These are phyloP conservation scores for Phrynocephalus versicolor DNA, from an alignment of 2,113 vertebrate species.

Conservation along the genomic window DNA sequence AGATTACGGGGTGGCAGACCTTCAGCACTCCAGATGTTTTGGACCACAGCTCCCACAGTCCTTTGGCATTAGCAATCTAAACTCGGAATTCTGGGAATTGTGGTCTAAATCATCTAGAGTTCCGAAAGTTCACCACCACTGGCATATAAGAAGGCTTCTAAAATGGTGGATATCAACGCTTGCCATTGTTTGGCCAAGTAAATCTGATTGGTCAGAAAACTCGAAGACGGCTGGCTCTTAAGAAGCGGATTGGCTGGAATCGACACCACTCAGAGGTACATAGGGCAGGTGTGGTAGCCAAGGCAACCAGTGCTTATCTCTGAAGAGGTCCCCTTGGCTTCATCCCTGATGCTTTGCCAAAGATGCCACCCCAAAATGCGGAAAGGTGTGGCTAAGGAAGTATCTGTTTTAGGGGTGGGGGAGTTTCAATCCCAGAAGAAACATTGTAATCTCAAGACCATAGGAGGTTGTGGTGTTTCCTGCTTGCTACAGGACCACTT, in stretches of 20 bases:
- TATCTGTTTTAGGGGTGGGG: neutral
- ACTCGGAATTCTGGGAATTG: too few species aligned
- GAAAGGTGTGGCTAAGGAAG: neutral
- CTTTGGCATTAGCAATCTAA: too few species aligned
- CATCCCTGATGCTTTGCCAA: neutral
- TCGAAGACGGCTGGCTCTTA: neutral
- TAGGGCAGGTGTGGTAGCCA: neutral
- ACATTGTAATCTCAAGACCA: neutral
- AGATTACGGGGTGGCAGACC: too few species aligned
- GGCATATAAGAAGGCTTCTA: neutral
- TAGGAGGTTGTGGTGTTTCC: neutral
- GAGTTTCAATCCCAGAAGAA: neutral
- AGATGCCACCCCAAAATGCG: neutral
- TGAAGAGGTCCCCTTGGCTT: neutral
- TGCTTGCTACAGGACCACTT: neutral
- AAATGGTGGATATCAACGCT: neutral
- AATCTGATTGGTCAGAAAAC: conserved; percentile 3
- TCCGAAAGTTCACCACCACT: too few species aligned
- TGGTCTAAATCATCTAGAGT: too few species aligned
- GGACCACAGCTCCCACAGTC: too few species aligned
- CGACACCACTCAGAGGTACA: neutral
- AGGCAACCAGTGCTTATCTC: neutral
- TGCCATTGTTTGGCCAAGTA: neutral
- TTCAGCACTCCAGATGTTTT: too few species aligned
- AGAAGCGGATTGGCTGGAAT: conserved; percentile 4